These are phyloP conservation scores for Parthenolecanium corni DNA, from an alignment of 2,888 invertebrate genomes.

Conservation along the genomic window DNA sequence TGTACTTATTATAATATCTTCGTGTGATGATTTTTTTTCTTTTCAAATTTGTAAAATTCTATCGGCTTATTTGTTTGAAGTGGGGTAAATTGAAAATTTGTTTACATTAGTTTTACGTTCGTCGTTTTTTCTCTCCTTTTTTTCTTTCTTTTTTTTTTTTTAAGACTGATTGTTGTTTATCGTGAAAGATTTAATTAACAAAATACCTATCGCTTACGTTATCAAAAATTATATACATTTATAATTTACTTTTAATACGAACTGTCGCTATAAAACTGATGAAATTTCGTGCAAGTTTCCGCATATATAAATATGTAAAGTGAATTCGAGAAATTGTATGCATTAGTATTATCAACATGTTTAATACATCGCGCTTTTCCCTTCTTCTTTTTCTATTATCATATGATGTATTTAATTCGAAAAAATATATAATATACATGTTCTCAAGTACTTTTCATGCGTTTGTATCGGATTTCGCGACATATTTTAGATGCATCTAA, in stretches of 20 bases:
- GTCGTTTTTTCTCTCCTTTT: neutral
- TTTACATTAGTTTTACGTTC: neutral
- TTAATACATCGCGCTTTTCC: neutral
- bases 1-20: constrained; percentile 14
- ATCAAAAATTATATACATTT: constrained; percentile 7
- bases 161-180: constrained; percentile 16
- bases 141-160: constrained; percentile 6
- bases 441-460: too few relatives aligned
- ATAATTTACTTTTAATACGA: neutral
- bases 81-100: constrained; percentile 13
- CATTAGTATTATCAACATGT: constrained; percentile 16
- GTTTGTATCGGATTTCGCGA: too few relatives aligned
- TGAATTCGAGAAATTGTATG: neutral
- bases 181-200: neutral
- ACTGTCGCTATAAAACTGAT: neutral
- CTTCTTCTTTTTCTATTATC: neutral
- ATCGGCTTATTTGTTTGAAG: neutral
- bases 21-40: constrained; percentile 7
- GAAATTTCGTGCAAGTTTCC: neutral
- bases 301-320: neutral
- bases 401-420: constrained; percentile 1
- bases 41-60: constrained; percentile 3
- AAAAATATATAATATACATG: neutral
- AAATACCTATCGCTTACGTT: constrained; percentile 9
- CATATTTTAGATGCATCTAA: too few relatives aligned